Percentiles rank a stretch among this genome's conserved stretches.
These are phyloP conservation scores for Drosophila cognata DNA, from an alignment of 2,888 invertebrate species.

Conservation along the genomic window DNA sequence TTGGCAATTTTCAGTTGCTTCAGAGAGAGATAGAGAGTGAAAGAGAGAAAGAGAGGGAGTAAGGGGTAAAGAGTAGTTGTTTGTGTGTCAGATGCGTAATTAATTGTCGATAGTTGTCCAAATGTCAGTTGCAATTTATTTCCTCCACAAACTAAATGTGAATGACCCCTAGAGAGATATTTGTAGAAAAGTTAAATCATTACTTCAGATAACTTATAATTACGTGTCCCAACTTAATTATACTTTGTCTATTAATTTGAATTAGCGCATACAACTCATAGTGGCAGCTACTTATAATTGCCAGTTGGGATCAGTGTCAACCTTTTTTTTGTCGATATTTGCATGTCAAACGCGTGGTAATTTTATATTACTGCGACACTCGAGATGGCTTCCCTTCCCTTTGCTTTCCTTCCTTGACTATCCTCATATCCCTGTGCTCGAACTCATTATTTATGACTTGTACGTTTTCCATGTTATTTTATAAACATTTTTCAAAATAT, in stretches of 20 bases:
- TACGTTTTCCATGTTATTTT: slow-evolving; percentile 77
- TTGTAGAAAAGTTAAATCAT: not conserved
- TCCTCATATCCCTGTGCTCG: slow-evolving; percentile 17
- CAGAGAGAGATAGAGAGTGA: not conserved
- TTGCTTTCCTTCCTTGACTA: not conserved
- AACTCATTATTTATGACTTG: slow-evolving; percentile 81
- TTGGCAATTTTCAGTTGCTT: slow-evolving; percentile 18
- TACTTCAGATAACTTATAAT: not conserved
- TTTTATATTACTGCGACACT: slow-evolving; percentile 74
- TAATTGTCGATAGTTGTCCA: slow-evolving; percentile 76
- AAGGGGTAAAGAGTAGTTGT: not conserved
- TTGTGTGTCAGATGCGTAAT: slow-evolving; percentile 62
- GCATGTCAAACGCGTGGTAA: slow-evolving; percentile 76
- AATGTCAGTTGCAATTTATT: slow-evolving; percentile 76
- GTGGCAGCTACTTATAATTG: slow-evolving; percentile 34
- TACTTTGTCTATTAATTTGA: not conserved
- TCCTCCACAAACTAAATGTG: slow-evolving; percentile 51
- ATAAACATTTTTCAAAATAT: slow-evolving; percentile 80
- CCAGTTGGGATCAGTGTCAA: slow-evolving; percentile 37
- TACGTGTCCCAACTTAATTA: not conserved
- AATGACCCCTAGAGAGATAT: slow-evolving; percentile 34
- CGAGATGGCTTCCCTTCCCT: slow-evolving; percentile 11
- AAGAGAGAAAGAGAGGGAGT: not conserved
- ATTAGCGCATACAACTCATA: slow-evolving; percentile 37
- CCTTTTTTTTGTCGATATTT: slow-evolving; percentile 60